Percentiles rank a stretch among this genome's conserved stretches.
These are phyloP conservation scores for Turnix velox DNA, from an alignment of 2,113 vertebrate species.

Conservation along the genomic window DNA sequence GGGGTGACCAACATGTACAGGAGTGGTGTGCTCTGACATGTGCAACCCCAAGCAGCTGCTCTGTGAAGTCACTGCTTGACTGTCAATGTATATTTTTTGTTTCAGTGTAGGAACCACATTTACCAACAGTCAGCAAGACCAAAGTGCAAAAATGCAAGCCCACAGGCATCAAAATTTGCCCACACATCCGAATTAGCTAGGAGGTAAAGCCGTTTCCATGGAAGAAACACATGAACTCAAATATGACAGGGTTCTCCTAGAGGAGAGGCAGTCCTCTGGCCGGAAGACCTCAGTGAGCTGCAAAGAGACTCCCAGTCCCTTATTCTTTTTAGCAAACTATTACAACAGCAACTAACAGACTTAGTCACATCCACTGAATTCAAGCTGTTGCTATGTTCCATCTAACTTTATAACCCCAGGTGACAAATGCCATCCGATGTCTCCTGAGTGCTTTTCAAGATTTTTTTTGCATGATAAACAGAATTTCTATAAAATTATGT, in stretches of 20 bases:
- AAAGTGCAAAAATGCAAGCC: neutral
- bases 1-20: neutral
- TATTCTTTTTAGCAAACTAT: neutral
- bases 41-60: neutral
- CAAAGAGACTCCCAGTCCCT: neutral
- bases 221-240: neutral
- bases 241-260: neutral
- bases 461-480: neutral
- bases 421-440: neutral
- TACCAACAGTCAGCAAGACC: neutral
- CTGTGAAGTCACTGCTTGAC: neutral
- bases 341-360: neutral
- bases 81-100: neutral
- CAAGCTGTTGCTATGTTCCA: neutral
- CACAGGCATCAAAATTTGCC: neutral
- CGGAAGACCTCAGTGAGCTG: neutral
- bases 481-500: neutral
- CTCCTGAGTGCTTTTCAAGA: neutral
- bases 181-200: neutral
- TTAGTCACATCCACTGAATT: neutral
- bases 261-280: neutral
- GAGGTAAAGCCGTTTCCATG: neutral
- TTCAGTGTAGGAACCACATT: neutral
- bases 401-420: neutral
- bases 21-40: no score